phyloP scores from a whole-genome alignment of 2,797 vertebrate genomes.

The Neosilurus hyrtlii region DNA sequence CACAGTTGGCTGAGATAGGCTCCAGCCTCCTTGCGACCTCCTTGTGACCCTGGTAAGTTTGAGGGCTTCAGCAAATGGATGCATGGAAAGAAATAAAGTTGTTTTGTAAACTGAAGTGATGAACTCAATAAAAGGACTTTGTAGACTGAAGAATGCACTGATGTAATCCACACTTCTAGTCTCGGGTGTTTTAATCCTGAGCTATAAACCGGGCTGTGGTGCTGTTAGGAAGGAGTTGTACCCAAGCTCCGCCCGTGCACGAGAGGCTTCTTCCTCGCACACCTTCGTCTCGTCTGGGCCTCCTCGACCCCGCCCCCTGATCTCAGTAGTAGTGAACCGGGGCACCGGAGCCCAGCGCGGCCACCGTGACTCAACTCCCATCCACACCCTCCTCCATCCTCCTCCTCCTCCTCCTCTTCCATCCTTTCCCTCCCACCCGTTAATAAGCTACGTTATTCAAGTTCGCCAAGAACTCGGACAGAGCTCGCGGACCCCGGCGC shows the following conservation, averaged over 20 bases:
- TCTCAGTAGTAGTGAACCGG: constrained; percentile 45
- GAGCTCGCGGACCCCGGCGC: constrained; percentile 69
- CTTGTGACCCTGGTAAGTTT: too few relatives aligned
- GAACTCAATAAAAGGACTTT: background rate
- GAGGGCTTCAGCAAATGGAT: too few relatives aligned
- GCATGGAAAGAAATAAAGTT: background rate
- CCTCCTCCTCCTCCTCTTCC: constrained; percentile 50
- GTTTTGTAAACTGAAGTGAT: background rate
- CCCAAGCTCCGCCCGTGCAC: constrained; percentile 7
- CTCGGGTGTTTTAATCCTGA: background rate
- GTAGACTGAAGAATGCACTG: background rate
- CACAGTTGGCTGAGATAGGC: too few relatives aligned
- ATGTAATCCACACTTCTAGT: background rate
- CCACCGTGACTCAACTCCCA: constrained; percentile 33
- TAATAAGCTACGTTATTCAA: constrained; percentile 70
- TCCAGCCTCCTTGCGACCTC: too few relatives aligned
- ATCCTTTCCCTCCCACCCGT: constrained; percentile 25
- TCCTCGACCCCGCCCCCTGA: constrained; percentile 62
- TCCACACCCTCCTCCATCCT: constrained; percentile 11
- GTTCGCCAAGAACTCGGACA: constrained; percentile 70
- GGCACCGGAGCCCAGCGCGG: constrained; percentile 65
- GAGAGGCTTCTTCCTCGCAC: constrained; percentile 28
- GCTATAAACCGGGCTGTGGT: background rate
- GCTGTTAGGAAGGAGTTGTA: background rate
- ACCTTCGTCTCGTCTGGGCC: constrained; percentile 30